Evolutionary conservation across 1,140 invertebrate species (phyloP), one percentile per base, ranked within the genome.

Genomic region (Trachymyrmex septentrionalis): DNA sequence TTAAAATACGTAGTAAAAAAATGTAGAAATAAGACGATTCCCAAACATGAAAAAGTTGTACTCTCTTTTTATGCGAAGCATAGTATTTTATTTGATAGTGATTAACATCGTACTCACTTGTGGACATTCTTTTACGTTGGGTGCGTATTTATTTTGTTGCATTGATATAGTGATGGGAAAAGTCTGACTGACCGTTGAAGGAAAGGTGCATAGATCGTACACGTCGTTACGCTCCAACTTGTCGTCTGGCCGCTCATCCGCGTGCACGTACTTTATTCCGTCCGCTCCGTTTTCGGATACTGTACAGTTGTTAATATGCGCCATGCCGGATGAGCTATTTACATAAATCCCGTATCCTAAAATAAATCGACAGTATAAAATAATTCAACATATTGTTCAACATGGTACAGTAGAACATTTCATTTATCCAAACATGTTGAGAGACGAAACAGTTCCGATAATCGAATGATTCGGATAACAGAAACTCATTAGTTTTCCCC

Each of bases 311-410:
- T 97, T 96, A 3, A 99, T 95, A 75, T 96, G 96, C 0, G 97
- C 96, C 89, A 97, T 95, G 16, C 98, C 98, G 87, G 96, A 97
- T 21, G 97, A 98, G 71, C 97, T 98, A 94, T 99, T 99, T 2
- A 99, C 96, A 94, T 98, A 99, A 50, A 99, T 95, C 16, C 98
- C 98, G 92, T 98, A 98, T 66, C 98, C 98, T 97, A 88, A 92
- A 84, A 67, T 9, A 69, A 69, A 57, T n/a, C 2, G 21, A 48
- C 0, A 34, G 1, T 61, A 14, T 38, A 38, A 38, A 38, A 38
- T 38, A 21, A 34, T 34, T 1, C 21, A 44, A 76, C 12, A 82
- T 38, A 59, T 82, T 76, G 76, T 69, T 50, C 9, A 30, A 81
- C 21, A 57, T 50, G 0, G 6, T 63, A 55, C 2, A 10, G 9